Base-by-base conservation (phyloP, 2,888 invertebrate species). In the Hemithea aestivaria region DNA sequence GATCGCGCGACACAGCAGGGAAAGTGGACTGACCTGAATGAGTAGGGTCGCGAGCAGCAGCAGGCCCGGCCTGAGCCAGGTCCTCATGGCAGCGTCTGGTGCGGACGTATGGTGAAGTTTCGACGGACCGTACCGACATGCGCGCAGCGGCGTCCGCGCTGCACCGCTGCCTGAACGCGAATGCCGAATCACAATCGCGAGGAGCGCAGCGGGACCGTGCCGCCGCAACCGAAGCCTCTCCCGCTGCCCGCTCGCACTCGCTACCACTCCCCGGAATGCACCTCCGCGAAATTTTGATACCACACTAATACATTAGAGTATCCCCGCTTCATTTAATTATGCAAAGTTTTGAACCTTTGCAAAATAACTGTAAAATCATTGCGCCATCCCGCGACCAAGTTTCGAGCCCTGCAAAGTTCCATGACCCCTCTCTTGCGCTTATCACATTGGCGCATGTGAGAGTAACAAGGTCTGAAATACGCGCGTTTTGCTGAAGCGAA, bases 341-440 rank as follows among this genome's bases (percentile, higher is more conserved):
- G 16, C 5, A 16, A 16, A 5, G 2, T 16, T 16, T 16, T 16
- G 2, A 16, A 10, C 22, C 25, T 24, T 61, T 56, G 39, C 39
- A 34, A 41, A 30, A 35, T 11, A 28, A 29, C 33, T 33, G 31
- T 35, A 30, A 41, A 43, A 39, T 39, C 38, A 48, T 48, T 48
- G 49, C 55, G 33, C 40, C 47, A 53, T 58, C 60, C 48, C 55
- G 48, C 62, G 51, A 47, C 39, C 37, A 51, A 48, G 58, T 52
- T 58, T 32, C 60, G 58, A 69, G 69, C 62, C 71, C 72, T 72
- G 64, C 70, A 71, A 72, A 78, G 83, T 81, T 82, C 81, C 56
- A 68, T 81, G 82, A 83, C 79, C 82, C 73, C 71, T 66, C 78
- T 75, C 73, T 60, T 69, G 73, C 73, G 79, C 80, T 82, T 83